Evolutionary conservation across 2,888 invertebrate species (phyloP), one percentile per base, ranked within the genome.

Genomic region (Ophion costatus): DNA sequence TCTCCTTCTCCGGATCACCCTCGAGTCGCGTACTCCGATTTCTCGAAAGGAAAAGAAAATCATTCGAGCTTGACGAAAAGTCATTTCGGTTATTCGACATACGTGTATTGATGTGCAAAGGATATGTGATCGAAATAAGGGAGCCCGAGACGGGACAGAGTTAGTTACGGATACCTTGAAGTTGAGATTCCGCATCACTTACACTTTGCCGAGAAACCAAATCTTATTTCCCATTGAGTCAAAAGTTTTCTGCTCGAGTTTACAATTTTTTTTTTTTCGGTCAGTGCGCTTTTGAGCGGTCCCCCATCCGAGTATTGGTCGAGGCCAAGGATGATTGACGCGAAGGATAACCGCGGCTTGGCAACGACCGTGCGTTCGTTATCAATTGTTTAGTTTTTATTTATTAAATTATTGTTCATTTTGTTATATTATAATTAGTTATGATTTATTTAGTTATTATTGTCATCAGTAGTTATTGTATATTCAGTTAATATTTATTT

Each of bases 41-140:
- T 77, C 76, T 59, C 11, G 11, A 33, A 51, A 61, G 17, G 29
- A 29, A 73, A 33, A 57, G 51, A 29, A 77, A 33, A 14, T n/a
- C 73, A 66, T 17, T 64, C 56, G 61, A 80, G 63, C 38, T 67
- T 66, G 77, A 77, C 76, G 56, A 84, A 80, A 84, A 84, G 76
- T 84, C 83, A 84, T 84, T 80, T 84, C 83, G 51, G 57, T 29
- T 57, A 45, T 70, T 80, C 59, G 56, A 61, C 29, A 33, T 70
- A 22, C 51, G 42, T 42, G 22, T 61, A 74, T 74, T 20, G 4
- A 69, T 51, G 24, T 67, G 20, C 38, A 20, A 66, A 20, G 24
- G 69, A 45, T 67, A 17, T 10, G 29, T 56, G 56, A 45, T 67
- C 29, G 51, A 70, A 7, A 10, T 56, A 45, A 69, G 14, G 10